Evolutionary conservation across 2,113 vertebrate species (phyloP).

Genomic region (Lipophrys pholis): DNA sequence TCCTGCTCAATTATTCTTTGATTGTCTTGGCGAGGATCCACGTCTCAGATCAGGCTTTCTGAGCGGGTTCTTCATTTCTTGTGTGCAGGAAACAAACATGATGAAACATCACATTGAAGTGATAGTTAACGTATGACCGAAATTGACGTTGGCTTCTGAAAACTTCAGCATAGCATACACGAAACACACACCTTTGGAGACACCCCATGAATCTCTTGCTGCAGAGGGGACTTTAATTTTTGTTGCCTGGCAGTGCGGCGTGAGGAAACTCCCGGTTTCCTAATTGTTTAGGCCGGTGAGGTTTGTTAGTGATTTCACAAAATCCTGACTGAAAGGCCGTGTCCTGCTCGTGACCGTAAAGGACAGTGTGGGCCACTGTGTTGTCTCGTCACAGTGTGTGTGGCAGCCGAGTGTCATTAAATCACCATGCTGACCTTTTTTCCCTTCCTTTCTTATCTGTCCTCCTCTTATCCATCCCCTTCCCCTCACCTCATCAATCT

Average conservation of each 20-base stretch:
- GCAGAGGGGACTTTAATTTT: conserved; percentile 35
- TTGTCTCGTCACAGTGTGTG: conserved; percentile 36
- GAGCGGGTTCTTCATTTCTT: conserved; percentile 7
- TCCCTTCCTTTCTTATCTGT: conserved; percentile 32
- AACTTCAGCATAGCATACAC: not conserved
- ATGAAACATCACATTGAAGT: too few species aligned
- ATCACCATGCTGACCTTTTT: conserved; percentile 48
- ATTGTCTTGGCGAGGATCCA: conserved; percentile 11
- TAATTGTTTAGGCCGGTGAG: conserved; percentile 32
- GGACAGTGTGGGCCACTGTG: conserved; percentile 20
- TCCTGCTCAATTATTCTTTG: not conserved
- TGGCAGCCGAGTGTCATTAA: conserved; percentile 44
- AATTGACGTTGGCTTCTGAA: too few species aligned
- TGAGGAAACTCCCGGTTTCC: conserved; percentile 39
- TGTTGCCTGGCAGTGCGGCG: conserved; percentile 79
- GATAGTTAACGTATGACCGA: too few species aligned
- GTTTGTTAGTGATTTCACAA: conserved; percentile 27
- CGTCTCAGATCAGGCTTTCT: not conserved
- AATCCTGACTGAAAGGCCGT: conserved; percentile 24
- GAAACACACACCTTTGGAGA: conserved; percentile 44
- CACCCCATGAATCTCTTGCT: conserved; percentile 50
- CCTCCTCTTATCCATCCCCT: conserved; percentile 19
- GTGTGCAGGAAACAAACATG: not conserved
- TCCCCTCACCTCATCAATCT: conserved; percentile 39
- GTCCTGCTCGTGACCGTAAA: conserved; percentile 53